These are phyloP conservation scores for Adelges cooleyi DNA, from an alignment of 1,140 invertebrate genomes.

Conservation along the genomic window DNA sequence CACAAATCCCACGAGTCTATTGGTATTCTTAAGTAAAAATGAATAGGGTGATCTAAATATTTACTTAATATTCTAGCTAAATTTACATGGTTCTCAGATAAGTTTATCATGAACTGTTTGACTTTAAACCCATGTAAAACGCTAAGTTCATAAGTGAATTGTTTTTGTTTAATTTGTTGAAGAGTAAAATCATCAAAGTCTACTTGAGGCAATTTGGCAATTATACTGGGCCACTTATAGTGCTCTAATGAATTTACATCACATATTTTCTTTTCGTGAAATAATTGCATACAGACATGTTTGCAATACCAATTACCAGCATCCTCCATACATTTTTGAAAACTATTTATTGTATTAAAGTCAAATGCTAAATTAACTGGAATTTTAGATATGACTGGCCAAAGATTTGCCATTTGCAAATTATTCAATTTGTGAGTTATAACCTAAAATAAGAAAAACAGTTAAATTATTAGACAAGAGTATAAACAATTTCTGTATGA, in stretches of 20 bases:
- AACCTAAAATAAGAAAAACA: neutral
- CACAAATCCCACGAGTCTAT: constrained; percentile 41
- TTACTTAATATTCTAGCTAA: constrained; percentile 12
- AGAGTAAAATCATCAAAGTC: neutral
- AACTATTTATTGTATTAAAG: neutral
- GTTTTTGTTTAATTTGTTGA: neutral
- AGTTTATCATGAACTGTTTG: neutral
- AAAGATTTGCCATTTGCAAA: neutral
- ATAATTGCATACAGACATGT: neutral
- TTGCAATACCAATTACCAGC: neutral
- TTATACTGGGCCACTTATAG: neutral
- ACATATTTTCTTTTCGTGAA: neutral
- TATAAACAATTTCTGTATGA: neutral
- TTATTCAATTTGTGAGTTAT: neutral
- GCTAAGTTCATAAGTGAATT: neutral
- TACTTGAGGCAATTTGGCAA: neutral
- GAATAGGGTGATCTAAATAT: neutral
- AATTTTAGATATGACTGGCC: neutral
- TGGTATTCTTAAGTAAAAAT: neutral
- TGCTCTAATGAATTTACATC: neutral
- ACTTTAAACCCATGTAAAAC: neutral
- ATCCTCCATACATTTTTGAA: neutral
- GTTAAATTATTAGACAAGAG: neutral
- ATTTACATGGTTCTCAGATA: neutral
- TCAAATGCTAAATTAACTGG: constrained; percentile 9